Evolutionary conservation across 2,888 invertebrate genomes (phyloP), one percentile per base, ranked within the genome.

Genomic region (Globia sparganii): DNA sequence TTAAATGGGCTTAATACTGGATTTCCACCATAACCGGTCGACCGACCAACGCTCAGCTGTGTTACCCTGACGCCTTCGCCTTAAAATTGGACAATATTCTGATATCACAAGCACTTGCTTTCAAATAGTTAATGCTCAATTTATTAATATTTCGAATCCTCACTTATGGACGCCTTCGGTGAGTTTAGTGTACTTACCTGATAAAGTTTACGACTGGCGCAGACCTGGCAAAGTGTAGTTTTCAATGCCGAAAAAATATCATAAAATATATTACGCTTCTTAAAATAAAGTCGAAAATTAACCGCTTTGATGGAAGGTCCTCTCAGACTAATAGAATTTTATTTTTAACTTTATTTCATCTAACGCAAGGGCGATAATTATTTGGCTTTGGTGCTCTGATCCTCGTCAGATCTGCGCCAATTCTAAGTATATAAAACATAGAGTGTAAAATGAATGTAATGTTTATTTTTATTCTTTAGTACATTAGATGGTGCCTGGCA

Each of bases 161-260:
- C 72, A 56, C n/a, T 56, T 34, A 43, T 43, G 21, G 43, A 73
- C 9, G 72, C 43, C 43, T 72, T 72, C 21, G 37, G n/a, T 73
- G n/a, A 72, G n/a, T 58, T 21, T 58, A 58, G 15, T 56, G 40
- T 31, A 34, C n/a, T n/a, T n/a, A n/a, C n/a, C n/a, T n/a, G n/a
- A 67, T 18, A 15, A 46, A 46, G 9, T n/a, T 21, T 9, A 21
- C 5, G 9, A 8, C 43, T 31, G 13, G 21, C 15, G 21, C n/a
- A 28, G 34, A 46, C 34, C n/a, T 37, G 46, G 21, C 28, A 11
- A 34, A 34, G 6, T 15, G 15, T 9, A 9, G 28, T 28, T 28
- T 28, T 25, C 15, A 11, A 37, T 49, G n/a, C 11, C 37, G 9
- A 72, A 49, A 4, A 37, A 72, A 46, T 68, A 37, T n/a, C 9